Evolutionary conservation across 2,888 invertebrate genomes (phyloP), one percentile per base, ranked within the genome.

Genomic region (Pseudoips prasinana): DNA sequence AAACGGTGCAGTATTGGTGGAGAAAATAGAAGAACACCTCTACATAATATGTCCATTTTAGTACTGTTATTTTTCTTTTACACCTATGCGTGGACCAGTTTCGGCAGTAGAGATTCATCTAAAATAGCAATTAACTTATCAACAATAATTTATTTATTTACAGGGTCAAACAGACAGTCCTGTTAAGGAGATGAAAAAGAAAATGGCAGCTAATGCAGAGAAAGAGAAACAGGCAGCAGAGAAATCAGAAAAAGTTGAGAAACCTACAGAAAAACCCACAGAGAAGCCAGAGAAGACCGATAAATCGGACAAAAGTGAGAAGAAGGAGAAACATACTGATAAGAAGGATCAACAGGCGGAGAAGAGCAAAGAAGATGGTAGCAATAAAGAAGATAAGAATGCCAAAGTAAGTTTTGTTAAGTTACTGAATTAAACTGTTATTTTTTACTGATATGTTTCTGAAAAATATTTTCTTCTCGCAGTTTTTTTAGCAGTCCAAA

Each of bases 141-240:
- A n/a, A n/a, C n/a, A n/a, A n/a, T n/a, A n/a, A n/a, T n/a, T n/a
- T n/a, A n/a, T 22, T 7, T 4, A 19, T 38, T 44, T 34, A 41
- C 71, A 82, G 80, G 62, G 62, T 34, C 73, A 69, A 56, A 55
- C 77, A 8, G 75, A 79, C 33, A 84, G 71, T 50, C 85, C 87
- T 2, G 79, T 76, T 2, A 85, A 83, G 58, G 87, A 88, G 7
- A 83, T 83, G 81, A 88, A 86, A 56, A 88, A 87, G 67, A 87
- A 86, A 64, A 68, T 83, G 59, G 84, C 84, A 1, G 81, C 80
- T 2, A 82, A 79, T 34, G 79, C 80, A 0, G 86, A 86, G 31
- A 86, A 85, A 44, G 86, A 85, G 25, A 85, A 83, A 41, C 73
- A 73, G 20, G 61, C 68, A 0, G 69, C 69, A 2, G 79, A 82